A percentile compares a stretch with the other conserved stretches of the same genome.
Conservation (phyloP, 2,888 invertebrate species). For the Rhabditoides inermis region DNA sequence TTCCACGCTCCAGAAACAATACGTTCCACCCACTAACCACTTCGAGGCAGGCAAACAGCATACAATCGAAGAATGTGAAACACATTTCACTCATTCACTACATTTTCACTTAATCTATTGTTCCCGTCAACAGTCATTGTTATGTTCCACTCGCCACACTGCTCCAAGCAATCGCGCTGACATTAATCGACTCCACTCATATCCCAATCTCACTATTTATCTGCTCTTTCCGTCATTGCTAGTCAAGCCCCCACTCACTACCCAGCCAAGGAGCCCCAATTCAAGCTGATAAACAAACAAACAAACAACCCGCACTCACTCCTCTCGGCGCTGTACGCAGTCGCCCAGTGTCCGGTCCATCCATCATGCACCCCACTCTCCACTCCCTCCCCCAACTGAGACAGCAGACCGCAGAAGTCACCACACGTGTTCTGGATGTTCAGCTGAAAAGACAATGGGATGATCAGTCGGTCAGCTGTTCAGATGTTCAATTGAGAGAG, state of each 20-base stretch:
- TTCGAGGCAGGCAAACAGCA: not conserved
- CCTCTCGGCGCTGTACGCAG: conserved; percentile 59
- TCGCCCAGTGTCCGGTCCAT: conserved; percentile 82
- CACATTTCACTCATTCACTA: too few relatives aligned
- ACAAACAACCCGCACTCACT: conserved; percentile 17
- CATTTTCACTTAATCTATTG: too few relatives aligned
- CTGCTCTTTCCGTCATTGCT: too few relatives aligned
- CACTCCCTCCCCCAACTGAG: conserved; percentile 79
- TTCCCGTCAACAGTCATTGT: too few relatives aligned
- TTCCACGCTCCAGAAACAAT: not conserved
- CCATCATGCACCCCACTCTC: conserved; percentile 77
- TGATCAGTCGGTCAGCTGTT: not conserved
- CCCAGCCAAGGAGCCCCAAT: too few relatives aligned
- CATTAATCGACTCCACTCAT: not conserved
- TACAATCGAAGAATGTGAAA: not conserved
- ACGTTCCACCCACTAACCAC: not conserved
- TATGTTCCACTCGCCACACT: too few relatives aligned
- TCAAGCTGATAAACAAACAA: too few relatives aligned
- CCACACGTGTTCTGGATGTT: conserved; percentile 55
- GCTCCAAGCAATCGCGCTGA: not conserved
- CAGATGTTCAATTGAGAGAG: too few relatives aligned
- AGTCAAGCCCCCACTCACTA: too few relatives aligned
- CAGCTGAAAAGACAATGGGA: conserved; percentile 50
- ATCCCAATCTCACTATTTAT: not conserved
- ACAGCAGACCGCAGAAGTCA: conserved; percentile 61